Percentiles rank a stretch among this genome's conserved stretches.
These are phyloP conservation scores for Mycalesis mineus DNA, from an alignment of 2,888 invertebrate species.

Conservation along the genomic window DNA sequence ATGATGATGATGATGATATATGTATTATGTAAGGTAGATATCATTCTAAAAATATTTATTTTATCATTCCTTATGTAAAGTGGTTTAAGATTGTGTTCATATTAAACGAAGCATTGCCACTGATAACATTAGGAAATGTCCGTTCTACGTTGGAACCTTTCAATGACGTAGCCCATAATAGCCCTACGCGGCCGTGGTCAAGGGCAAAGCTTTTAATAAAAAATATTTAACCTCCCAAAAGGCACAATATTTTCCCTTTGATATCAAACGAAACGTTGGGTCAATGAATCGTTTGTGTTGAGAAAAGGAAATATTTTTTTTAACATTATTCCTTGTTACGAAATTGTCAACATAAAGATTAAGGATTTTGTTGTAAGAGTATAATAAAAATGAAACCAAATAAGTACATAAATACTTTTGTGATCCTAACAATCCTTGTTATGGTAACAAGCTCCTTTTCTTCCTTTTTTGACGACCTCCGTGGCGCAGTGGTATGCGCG, in stretches of 20 bases:
- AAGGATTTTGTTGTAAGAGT: background rate
- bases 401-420: no score
- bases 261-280: conserved; percentile 1
- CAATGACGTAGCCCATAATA: background rate
- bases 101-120: no score
- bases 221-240: background rate
- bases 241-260: background rate
- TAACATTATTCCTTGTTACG: background rate
- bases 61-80: no score
- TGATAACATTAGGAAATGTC: background rate
- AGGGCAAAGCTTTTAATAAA: background rate
- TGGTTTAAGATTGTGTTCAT: no score
- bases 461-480: no score
- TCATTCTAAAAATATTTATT: no score
- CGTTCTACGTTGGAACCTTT: background rate
- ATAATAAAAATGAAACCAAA: background rate
- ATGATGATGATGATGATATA: no score
- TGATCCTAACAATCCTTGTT: no score
- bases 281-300: background rate
- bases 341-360: background rate
- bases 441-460: no score
- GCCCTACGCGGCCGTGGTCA: background rate
- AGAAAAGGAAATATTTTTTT: background rate
- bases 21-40: no score
- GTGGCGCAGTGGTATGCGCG: no score